Evolutionary conservation across 2,113 vertebrate species (phyloP), one percentile per base, ranked within the genome.

Genomic region (Melanocharis versteri): DNA sequence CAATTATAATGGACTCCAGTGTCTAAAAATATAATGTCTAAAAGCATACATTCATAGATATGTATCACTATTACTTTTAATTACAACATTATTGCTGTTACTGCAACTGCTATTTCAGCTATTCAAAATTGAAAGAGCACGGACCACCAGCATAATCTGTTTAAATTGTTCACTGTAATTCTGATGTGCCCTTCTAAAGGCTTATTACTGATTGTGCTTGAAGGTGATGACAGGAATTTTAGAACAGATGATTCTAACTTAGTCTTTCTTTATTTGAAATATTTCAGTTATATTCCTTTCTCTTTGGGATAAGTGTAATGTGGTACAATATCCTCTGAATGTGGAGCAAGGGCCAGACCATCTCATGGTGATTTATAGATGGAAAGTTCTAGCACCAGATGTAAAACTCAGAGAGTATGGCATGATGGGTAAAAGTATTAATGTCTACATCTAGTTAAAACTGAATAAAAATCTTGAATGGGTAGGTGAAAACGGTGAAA

Each of bases 21-120:
- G 11, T 57, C 23, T 48, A 33, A 50, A 76, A 57, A 17, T 4
- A 17, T 16, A 22, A 11, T 48, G 23, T 44, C 24, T 65, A 87
- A 61, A 50, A 77, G 33, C 35, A 77, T 21, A 70, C 62, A 51
- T 15, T 91, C 39, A 61, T 40, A 23, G 33, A 60, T 81, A 39
- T 70, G 37, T 8, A 50, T 83, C 15, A 24, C 79, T 87, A 84
- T 50, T 30, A 50, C 69, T 86, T 95, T 93, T 94, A n/a, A 75
- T 92, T 79, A 31, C 18, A 76, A 24, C 13, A 7, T 62, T 65
- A 16, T 28, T 91, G 53, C 40, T 75, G 68, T 61, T 89, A 51
- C 35, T 51, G 24, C 51, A 33, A 51, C 35, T 83, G 35, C 30
- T 69, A 13, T 73, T 92, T 84, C 20, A 83, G 40, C 11, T 24